Percentiles rank a stretch among this genome's conserved stretches.
These are phyloP conservation scores for Desmophyllum pertusum DNA, from an alignment of 92 coral and sea anemone genomes.

Conservation along the genomic window DNA sequence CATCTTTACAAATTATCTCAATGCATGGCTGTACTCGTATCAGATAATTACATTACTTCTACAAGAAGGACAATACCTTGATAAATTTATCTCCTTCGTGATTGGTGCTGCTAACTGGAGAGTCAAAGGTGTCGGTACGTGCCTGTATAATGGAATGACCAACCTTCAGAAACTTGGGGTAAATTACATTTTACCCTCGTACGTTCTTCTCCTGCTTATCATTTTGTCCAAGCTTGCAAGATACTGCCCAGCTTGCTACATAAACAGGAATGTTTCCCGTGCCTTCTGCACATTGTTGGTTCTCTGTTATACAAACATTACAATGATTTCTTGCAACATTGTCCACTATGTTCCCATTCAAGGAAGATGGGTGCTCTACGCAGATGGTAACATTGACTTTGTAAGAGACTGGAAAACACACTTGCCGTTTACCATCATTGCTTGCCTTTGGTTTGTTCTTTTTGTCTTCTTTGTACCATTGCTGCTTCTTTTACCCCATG, in stretches of 20 bases:
- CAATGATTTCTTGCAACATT: conserved; percentile 70
- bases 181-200: conserved; percentile 73
- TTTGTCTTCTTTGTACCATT: conserved; percentile 79
- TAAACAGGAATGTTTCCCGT: conserved; percentile 74
- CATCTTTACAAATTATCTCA: conserved; percentile 80
- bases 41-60: conserved; percentile 75
- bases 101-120: conserved; percentile 77
- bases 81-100: conserved; percentile 67
- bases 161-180: conserved; percentile 80
- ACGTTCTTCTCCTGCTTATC: conserved; percentile 65
- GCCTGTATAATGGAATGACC: conserved; percentile 71
- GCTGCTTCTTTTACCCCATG: conserved; percentile 75
- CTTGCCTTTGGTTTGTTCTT: conserved; percentile 59
- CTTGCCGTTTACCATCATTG: conserved; percentile 78
- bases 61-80: conserved; percentile 67
- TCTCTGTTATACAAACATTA: conserved; percentile 79
- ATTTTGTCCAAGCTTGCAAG: conserved; percentile 69
- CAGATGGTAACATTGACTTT: conserved; percentile 76
- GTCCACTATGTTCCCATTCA: conserved; percentile 76
- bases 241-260: conserved; percentile 75
- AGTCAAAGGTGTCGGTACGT: conserved; percentile 53
- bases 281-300: conserved; percentile 81
- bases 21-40: conserved; percentile 90
- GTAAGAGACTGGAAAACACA: conserved; percentile 64
- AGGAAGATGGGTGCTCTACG: conserved; percentile 67